Percentiles rank a stretch among this genome's conserved stretches.
These are phyloP conservation scores for Rotaria magnacalcarata DNA, from an alignment of 2,888 invertebrate genomes.

Conservation along the genomic window DNA sequence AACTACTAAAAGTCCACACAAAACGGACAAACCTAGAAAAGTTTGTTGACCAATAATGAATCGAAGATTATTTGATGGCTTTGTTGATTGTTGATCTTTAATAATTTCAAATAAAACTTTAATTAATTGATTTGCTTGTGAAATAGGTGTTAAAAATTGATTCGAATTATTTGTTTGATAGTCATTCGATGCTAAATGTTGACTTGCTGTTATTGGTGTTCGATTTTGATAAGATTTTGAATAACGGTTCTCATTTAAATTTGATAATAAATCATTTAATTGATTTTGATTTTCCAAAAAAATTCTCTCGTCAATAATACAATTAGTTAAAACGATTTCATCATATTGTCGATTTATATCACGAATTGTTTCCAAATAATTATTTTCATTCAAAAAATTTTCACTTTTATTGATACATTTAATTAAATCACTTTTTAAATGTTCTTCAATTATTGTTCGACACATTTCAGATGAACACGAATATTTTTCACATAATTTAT, in stretches of 20 bases:
- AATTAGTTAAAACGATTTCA: slow-evolving; percentile 27
- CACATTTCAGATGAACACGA: neutral
- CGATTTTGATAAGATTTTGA: neutral
- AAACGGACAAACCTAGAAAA: neutral
- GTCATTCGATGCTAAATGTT: neutral
- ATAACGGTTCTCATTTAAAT: slow-evolving; percentile 17
- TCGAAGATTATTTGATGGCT: neutral
- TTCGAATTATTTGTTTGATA: neutral
- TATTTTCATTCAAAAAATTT: neutral
- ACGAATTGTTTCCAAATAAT: neutral
- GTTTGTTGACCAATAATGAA: neutral
- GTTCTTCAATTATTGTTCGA: neutral
- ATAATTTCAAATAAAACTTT: neutral
- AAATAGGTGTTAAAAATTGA: neutral
- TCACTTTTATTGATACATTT: neutral
- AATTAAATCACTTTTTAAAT: neutral
- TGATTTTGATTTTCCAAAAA: neutral
- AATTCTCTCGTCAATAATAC: slow-evolving; percentile 17
- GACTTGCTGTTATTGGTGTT: slow-evolving; percentile 12
- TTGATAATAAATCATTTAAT: neutral
- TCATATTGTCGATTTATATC: neutral
- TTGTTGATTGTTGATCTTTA: neutral
- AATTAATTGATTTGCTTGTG: slow-evolving; percentile 6
- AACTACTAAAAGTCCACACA: too few species aligned
- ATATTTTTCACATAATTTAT: neutral